Evolutionary conservation across 1,140 invertebrate species (phyloP).

Genomic region (Orchestia grillus): DNA sequence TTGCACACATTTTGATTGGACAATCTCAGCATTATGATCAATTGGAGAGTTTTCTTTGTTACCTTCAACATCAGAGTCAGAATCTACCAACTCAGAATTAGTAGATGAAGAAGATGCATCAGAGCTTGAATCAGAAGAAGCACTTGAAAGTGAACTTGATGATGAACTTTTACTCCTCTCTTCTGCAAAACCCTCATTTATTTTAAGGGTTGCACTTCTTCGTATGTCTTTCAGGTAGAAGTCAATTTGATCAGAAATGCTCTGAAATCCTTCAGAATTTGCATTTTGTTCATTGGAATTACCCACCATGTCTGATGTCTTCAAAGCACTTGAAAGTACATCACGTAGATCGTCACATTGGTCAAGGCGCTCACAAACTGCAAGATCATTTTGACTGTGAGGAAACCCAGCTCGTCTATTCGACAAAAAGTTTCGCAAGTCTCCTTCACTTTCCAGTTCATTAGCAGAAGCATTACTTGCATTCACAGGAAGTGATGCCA

Average conservation of each 20-base stretch:
- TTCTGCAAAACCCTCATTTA: not conserved
- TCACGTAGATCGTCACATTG: not conserved
- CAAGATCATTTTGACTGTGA: not conserved
- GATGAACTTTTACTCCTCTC: not conserved
- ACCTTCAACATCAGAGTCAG: not conserved
- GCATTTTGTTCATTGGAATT: not conserved
- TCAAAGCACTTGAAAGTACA: not conserved
- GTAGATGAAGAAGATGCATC: not conserved
- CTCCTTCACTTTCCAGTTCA: slow-evolving; percentile 31
- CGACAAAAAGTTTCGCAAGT: not conserved
- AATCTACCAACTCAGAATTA: not conserved
- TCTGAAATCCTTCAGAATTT: not conserved
- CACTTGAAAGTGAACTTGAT: not conserved
- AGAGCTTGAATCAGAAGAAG: not conserved
- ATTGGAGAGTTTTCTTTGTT: not conserved
- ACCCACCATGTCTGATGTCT: not conserved
- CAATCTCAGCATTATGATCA: not conserved
- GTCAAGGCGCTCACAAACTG: not conserved
- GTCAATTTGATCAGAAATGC: not conserved
- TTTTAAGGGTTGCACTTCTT: not conserved
- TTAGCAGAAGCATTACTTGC: not conserved
- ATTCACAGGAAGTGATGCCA: not conserved
- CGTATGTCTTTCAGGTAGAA: not conserved
- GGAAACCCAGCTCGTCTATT: not conserved
- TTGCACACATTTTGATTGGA: not conserved